Evolutionary conservation across 2,888 invertebrate species (phyloP).

Genomic region (Pseudococcus jackbeardsleyi): DNA sequence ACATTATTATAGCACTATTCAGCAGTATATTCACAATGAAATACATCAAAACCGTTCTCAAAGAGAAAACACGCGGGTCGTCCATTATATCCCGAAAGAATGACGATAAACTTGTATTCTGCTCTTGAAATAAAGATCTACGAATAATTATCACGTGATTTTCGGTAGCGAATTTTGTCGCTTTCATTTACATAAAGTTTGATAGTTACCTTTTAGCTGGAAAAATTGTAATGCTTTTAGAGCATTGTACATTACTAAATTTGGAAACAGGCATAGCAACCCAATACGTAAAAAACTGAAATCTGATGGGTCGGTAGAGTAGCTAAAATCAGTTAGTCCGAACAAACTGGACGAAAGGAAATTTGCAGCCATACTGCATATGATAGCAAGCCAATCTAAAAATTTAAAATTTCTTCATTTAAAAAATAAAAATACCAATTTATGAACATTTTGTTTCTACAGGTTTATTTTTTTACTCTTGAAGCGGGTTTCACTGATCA

Average conservation of each 20-base stretch:
- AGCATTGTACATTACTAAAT: slow-evolving; percentile 51
- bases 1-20: slow-evolving; percentile 33
- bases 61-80: slow-evolving; percentile 10
- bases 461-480: too few relatives aligned
- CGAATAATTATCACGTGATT: not conserved
- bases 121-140: not conserved
- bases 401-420: not conserved
- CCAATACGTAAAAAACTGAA: not conserved
- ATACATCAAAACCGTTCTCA: slow-evolving; percentile 18
- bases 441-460: too few relatives aligned
- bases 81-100: not conserved
- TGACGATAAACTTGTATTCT: not conserved
- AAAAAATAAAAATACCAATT: too few relatives aligned
- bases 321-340: not conserved
- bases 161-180: too few relatives aligned
- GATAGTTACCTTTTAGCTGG: slow-evolving; percentile 30
- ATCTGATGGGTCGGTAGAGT: not conserved
- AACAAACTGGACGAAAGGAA: not conserved
- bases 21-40: slow-evolving; percentile 25
- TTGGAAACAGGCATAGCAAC: slow-evolving; percentile 32
- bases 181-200: too few relatives aligned
- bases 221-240: slow-evolving; percentile 38
- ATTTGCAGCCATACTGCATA: slow-evolving; percentile 1
- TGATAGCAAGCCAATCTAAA: slow-evolving; percentile 51
- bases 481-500: too few relatives aligned